Evolutionary conservation across 2,888 invertebrate species (phyloP), one percentile per base, ranked within the genome.

Genomic region (Philonicus albiceps): DNA sequence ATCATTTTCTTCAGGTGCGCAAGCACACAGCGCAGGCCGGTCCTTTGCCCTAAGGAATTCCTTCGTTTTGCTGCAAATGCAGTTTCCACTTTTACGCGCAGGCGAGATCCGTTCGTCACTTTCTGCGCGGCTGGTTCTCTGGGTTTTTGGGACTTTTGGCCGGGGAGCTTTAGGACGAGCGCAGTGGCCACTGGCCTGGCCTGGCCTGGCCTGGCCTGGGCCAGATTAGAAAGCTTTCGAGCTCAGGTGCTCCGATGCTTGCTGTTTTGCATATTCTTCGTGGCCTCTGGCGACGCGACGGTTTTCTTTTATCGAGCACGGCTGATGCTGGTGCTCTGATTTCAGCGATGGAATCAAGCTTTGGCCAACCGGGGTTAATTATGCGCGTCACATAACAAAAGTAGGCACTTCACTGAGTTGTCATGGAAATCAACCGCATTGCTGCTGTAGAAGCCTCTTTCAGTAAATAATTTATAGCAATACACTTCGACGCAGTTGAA

Each of bases 31-130:
- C 40, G 75, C 75, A 8, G 6, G 55, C 55, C 55, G 22, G 22
- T 78, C 40, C 43, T 78, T 78, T 78, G 27, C 78, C 78, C 78
- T 43, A 40, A 78, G 78, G 49, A 78, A 78, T 78, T 78, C 43
- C 40, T 22, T 76, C 76, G 22, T 43, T 3, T n/a, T 49, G 53
- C 0, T 64, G 64, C 43, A 49, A 27, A 3, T 7, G 64, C 64
- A 64, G 3, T 53, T 64, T 64, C 27, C 11, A 64, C 11, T 64
- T 43, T 43, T 1, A 5, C 19, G 37, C 37, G 37, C n/a, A 55
- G 55, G n/a, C 55, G 19, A 53, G 16, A 43, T 43, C 43, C 43
- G 49, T 27, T 22, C 22, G 55, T 2, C 5, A 53, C 49, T 53
- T 53, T 53, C 49, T 5, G 16, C 27, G 27, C 40, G 0, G 13